Conservation (phyloP, 2,888 invertebrate species). For the Chelonus formosanus region DNA sequence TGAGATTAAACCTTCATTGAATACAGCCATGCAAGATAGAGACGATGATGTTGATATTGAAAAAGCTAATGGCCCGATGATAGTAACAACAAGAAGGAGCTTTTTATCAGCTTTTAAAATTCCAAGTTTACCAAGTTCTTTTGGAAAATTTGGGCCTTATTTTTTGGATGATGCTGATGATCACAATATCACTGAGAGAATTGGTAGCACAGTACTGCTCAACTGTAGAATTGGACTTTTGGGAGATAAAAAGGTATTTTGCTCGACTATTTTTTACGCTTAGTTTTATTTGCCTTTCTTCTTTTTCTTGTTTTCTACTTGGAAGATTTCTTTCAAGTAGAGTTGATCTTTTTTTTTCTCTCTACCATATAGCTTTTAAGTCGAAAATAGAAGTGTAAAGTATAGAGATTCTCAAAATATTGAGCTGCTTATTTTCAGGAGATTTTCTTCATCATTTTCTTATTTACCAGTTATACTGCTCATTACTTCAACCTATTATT, state of each 20-base stretch:
- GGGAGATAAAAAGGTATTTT: slow-evolving; percentile 70
- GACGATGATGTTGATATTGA: slow-evolving; percentile 12
- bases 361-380: no score
- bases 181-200: slow-evolving; percentile 69
- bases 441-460: no score
- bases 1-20: slow-evolving; percentile 58
- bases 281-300: not conserved
- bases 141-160: slow-evolving; percentile 67
- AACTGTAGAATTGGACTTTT: slow-evolving; percentile 72
- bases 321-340: no score
- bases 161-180: slow-evolving; percentile 71
- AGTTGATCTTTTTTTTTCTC: no score
- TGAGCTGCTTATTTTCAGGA: no score
- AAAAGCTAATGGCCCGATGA: slow-evolving; percentile 12
- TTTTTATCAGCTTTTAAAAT: slow-evolving; percentile 42
- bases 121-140: slow-evolving; percentile 58
- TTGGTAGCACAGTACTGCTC: slow-evolving; percentile 69
- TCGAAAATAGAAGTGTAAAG: no score
- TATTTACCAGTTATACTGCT: no score
- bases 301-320: not conserved
- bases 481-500: no score
- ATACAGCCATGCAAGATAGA: slow-evolving; percentile 46
- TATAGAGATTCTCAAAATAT: no score
- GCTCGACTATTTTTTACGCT: slow-evolving; percentile 1
- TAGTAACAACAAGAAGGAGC: slow-evolving; percentile 35